Conservation (phyloP, 2,797 vertebrate species). For the Petrocephalus schoutedeni region DNA sequence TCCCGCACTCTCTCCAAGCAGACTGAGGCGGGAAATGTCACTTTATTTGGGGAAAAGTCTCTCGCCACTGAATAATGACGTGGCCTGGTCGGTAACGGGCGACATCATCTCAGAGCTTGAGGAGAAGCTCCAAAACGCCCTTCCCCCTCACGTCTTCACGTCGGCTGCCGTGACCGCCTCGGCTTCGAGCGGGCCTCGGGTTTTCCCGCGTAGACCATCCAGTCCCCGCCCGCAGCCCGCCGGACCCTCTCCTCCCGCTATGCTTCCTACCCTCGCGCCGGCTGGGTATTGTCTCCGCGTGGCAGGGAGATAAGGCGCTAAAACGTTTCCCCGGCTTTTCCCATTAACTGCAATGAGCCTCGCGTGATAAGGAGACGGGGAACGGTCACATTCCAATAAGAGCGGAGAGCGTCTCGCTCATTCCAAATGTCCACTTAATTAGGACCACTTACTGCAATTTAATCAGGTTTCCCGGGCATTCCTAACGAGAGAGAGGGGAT, state of each 20-base stretch:
- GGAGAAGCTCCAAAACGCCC: neutral
- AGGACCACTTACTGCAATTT: conserved; percentile 24
- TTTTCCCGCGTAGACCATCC: neutral
- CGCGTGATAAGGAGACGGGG: neutral
- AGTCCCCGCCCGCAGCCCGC: neutral
- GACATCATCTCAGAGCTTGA: conserved; percentile 9
- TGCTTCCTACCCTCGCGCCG: conserved; percentile 26
- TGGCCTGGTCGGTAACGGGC: neutral
- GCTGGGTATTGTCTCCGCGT: conserved; percentile 12
- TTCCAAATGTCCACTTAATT: conserved; percentile 26
- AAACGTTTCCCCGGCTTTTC: neutral
- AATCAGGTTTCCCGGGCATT: conserved; percentile 26
- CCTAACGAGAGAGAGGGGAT: conserved; percentile 19
- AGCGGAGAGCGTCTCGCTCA: conserved; percentile 8
- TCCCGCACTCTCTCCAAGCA: neutral
- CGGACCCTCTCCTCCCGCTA: conserved; percentile 29
- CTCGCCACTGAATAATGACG: neutral
- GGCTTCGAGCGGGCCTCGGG: neutral
- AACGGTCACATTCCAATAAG: neutral
- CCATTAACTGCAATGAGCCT: conserved; percentile 9
- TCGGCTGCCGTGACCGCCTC: neutral
- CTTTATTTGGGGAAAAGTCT: no score
- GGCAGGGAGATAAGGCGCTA: neutral
- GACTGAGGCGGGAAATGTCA: neutral
- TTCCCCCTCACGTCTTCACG: neutral